Conservation (phyloP, 2,888 invertebrate species). For the Pyralis farinalis region DNA sequence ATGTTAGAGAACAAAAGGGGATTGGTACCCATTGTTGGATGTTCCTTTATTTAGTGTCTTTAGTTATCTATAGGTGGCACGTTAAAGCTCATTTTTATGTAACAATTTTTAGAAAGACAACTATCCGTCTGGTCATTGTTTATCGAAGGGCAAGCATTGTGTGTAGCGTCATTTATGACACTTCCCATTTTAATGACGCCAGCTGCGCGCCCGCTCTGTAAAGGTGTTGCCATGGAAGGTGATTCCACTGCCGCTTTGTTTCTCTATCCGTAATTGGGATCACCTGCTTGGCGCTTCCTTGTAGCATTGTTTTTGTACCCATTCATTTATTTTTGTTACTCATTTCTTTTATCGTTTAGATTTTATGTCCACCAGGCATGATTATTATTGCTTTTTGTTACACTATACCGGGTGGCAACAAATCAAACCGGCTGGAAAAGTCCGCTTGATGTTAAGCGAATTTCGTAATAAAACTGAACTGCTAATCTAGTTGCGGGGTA, state of each 20-base stretch:
- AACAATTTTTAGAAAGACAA: constrained; percentile 31
- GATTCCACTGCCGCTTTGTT: constrained; percentile 34
- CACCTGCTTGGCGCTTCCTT: constrained; percentile 54
- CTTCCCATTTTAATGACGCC: constrained; percentile 48
- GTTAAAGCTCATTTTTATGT: constrained; percentile 25
- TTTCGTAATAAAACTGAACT: too few species aligned
- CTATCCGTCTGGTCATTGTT: constrained; percentile 41
- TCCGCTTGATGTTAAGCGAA: too few species aligned
- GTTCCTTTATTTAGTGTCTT: constrained; percentile 34
- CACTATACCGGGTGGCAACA: too few species aligned
- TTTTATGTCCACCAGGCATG: constrained; percentile 15
- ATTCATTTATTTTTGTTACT: constrained; percentile 20
- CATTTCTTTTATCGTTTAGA: constrained; percentile 20
- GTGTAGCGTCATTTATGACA: constrained; percentile 61
- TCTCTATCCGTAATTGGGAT: constrained; percentile 52
- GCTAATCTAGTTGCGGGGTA: too few species aligned
- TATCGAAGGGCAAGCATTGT: constrained; percentile 50
- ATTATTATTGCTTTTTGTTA: too few species aligned
- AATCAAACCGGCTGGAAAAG: too few species aligned
- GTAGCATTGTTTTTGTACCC: constrained; percentile 25
- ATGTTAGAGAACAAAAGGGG: constrained; percentile 44
- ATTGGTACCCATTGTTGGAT: constrained; percentile 48
- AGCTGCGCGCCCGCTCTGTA: constrained; percentile 44
- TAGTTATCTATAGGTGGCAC: constrained; percentile 46
- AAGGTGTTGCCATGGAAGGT: constrained; percentile 36